Conservation (phyloP, 2,888 invertebrate genomes). For the Drosophila nr. medialis region DNA sequence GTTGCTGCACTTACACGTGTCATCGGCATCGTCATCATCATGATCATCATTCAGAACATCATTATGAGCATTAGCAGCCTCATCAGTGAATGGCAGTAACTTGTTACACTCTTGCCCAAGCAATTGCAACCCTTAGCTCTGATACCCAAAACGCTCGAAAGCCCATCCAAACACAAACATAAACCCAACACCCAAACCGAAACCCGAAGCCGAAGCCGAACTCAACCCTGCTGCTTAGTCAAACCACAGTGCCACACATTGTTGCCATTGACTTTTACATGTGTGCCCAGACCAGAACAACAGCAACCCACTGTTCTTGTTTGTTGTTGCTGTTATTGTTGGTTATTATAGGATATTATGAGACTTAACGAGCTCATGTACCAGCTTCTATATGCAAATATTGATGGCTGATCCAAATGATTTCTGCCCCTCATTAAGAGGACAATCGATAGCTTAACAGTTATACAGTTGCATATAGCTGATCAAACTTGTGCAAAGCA, state of each 20-base stretch:
- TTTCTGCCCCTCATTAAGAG: conserved; percentile 1
- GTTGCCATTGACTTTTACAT: conserved; percentile 75
- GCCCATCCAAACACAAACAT: neutral
- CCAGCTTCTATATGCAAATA: conserved; percentile 33
- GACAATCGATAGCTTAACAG: neutral
- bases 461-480: neutral
- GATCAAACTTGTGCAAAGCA: neutral
- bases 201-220: neutral
- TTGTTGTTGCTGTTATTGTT: conserved; percentile 19
- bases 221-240: conserved; percentile 22
- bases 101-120: conserved; percentile 59
- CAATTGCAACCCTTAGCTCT: conserved; percentile 59
- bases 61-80: conserved; percentile 42
- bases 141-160: neutral
- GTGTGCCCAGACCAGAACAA: conserved; percentile 53
- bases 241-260: conserved; percentile 67
- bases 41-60: conserved; percentile 31
- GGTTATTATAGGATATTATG: conserved; percentile 42
- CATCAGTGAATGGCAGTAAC: conserved; percentile 47
- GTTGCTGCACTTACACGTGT: conserved; percentile 81
- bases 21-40: conserved; percentile 46
- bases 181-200: neutral
- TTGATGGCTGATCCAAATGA: conserved; percentile 9
- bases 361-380: conserved; percentile 20
- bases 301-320: conserved; percentile 10